phyloP scores from a whole-genome alignment of 2,888 invertebrate genomes.

The Phalera bucephala region DNA sequence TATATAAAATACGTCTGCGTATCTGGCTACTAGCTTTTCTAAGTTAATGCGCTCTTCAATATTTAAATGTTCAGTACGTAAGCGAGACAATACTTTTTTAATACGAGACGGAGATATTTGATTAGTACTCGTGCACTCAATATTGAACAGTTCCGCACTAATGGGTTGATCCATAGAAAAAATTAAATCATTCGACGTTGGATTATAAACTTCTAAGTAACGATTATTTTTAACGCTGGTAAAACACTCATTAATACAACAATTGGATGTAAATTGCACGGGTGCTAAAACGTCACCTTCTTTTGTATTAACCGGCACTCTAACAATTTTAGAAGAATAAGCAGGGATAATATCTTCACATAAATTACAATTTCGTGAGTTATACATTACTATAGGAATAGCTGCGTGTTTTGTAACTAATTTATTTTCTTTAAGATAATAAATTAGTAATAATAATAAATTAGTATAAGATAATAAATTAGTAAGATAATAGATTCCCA shows the following conservation, averaged over 20 bases:
- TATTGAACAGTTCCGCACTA: slow-evolving; percentile 20
- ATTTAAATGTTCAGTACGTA: slow-evolving; percentile 36
- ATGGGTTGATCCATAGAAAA: slow-evolving; percentile 25
- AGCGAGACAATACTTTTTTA: slow-evolving; percentile 23
- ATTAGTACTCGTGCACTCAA: slow-evolving; percentile 17
- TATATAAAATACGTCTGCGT: slow-evolving; percentile 24
- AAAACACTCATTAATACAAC: slow-evolving; percentile 19
- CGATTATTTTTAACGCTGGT: slow-evolving; percentile 24
- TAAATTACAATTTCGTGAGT: slow-evolving; percentile 24
- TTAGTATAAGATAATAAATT: too few relatives aligned
- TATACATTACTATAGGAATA: slow-evolving; percentile 18
- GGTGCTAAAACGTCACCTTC: slow-evolving; percentile 22
- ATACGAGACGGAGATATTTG: slow-evolving; percentile 7
- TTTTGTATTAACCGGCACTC: slow-evolving; percentile 16
- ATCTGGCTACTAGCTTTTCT: slow-evolving; percentile 14
- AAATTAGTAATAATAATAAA: too few relatives aligned
- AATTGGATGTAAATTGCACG: slow-evolving; percentile 24
- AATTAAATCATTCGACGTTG: slow-evolving; percentile 20
- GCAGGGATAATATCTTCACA: slow-evolving; percentile 32
- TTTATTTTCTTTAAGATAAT: too few relatives aligned
- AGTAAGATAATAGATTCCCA: too few relatives aligned
- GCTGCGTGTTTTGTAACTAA: neutral
- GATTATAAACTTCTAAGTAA: slow-evolving; percentile 23
- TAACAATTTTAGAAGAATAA: slow-evolving; percentile 19
- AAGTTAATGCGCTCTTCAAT: slow-evolving; percentile 30